Conservation (phyloP, 2,113 vertebrate species). For the Gasterosteus nipponicus region DNA sequence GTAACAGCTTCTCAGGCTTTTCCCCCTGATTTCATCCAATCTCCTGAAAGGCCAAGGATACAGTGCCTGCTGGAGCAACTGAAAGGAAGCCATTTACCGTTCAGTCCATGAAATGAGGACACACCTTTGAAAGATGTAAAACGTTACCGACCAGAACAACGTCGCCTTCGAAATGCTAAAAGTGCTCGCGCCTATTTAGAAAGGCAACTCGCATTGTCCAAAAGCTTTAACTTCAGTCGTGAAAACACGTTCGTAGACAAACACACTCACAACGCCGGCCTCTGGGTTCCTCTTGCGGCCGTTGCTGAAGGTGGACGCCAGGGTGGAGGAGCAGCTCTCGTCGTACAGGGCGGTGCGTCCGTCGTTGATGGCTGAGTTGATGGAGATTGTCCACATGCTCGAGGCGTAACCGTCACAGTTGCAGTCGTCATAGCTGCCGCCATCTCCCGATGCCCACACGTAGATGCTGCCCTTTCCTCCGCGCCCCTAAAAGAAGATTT, state of each 20-base stretch:
- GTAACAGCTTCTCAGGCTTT: conserved; percentile 33
- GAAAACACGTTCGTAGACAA: not conserved
- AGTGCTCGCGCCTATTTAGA: not conserved
- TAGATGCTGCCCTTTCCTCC: conserved; percentile 98
- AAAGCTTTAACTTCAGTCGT: not conserved
- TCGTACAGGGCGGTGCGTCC: conserved; percentile 96
- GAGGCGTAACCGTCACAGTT: conserved; percentile 98
- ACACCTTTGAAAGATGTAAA: conserved; percentile 7
- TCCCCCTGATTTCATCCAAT: conserved; percentile 29
- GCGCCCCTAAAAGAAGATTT: conserved; percentile 83
- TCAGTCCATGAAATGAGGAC: conserved; percentile 21
- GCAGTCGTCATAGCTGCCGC: conserved; percentile 97
- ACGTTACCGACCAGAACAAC: not conserved
- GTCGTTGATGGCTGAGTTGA: conserved; percentile 98
- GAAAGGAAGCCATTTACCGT: conserved; percentile 34
- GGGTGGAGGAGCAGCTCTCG: conserved; percentile 97
- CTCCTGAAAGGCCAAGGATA: conserved; percentile 21
- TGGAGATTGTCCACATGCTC: conserved; percentile 99
- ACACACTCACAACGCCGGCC: conserved; percentile 91
- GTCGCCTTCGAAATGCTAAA: conserved; percentile 9
- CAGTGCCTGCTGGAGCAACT: conserved; percentile 3
- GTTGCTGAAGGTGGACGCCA: conserved; percentile 98
- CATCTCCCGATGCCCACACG: conserved; percentile 98
- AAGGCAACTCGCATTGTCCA: not conserved
- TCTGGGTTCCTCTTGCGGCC: conserved; percentile 97